Percentiles rank a stretch among this genome's conserved stretches.
phyloP scores from a whole-genome alignment of 1,140 invertebrate species.

The Bombus superbus region DNA sequence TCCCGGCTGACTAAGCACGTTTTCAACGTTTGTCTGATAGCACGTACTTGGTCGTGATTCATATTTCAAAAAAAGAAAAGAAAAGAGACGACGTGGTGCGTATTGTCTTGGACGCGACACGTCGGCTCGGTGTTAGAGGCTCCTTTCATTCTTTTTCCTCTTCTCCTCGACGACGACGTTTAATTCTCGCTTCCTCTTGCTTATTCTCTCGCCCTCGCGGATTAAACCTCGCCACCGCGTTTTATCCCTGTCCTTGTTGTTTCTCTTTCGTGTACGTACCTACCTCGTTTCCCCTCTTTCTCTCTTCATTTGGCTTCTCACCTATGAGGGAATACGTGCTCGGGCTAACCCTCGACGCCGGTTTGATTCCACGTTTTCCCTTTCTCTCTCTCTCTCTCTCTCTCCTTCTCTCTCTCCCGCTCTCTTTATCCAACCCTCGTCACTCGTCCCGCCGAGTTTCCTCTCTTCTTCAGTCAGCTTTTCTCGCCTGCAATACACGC shows the following conservation, averaged over 20 bases:
- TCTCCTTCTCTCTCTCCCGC: not conserved
- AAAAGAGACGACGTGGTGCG: not conserved
- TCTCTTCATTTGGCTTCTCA: slow-evolving; percentile 38
- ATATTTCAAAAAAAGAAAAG: not conserved
- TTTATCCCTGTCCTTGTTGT: slow-evolving; percentile 26
- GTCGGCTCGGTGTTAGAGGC: not conserved
- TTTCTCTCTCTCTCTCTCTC: not conserved
- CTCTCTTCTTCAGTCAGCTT: slow-evolving; percentile 26
- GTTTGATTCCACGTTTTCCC: slow-evolving; percentile 11
- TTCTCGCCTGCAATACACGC: slow-evolving; percentile 13
- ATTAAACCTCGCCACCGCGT: slow-evolving; percentile 36
- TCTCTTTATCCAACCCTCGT: not conserved
- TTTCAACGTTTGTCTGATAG: slow-evolving; percentile 7
- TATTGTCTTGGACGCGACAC: slow-evolving; percentile 16
- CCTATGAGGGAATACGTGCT: slow-evolving; percentile 42
- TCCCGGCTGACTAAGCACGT: slow-evolving; percentile 25
- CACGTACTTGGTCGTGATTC: slow-evolving; percentile 18
- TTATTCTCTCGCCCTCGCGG: slow-evolving; percentile 39
- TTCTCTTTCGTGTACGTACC: not conserved
- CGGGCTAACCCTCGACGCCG: slow-evolving; percentile 30
- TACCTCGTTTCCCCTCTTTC: not conserved
- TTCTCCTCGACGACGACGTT: slow-evolving; percentile 26
- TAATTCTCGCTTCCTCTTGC: slow-evolving; percentile 42
- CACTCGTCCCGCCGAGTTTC: not conserved
- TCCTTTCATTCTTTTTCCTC: not conserved